These are phyloP conservation scores for Hydropotes inermis DNA, from an alignment of 2,113 vertebrate species.

Conservation along the genomic window DNA sequence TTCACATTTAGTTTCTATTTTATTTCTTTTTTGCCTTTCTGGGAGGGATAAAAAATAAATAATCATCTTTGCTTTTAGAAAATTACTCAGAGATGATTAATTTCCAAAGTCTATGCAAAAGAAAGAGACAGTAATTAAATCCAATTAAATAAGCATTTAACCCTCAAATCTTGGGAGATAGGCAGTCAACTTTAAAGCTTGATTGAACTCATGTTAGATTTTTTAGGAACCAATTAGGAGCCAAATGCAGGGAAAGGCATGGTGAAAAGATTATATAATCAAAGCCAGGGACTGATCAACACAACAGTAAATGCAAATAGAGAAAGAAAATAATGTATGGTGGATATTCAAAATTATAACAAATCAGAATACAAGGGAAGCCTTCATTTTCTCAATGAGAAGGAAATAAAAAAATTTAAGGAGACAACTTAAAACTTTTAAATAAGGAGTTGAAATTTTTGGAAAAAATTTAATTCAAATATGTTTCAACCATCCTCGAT, in stretches of 20 bases:
- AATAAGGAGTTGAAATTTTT: not conserved
- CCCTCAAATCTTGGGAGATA: not conserved
- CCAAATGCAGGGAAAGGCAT: not conserved
- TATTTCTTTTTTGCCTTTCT: slow-evolving; percentile 27
- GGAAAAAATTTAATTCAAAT: not conserved
- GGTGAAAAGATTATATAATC: not conserved
- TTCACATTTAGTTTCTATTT: slow-evolving; percentile 26
- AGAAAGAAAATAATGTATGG: not conserved
- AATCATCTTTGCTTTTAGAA: slow-evolving; percentile 35
- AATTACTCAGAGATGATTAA: slow-evolving; percentile 9
- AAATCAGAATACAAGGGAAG: not conserved
- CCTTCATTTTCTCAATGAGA: not conserved
- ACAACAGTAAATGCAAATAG: not conserved
- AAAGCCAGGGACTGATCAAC: not conserved
- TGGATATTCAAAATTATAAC: not conserved
- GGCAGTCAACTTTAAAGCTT: not conserved
- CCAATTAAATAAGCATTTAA: slow-evolving; percentile 18
- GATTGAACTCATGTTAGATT: not conserved
- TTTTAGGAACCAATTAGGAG: not conserved
- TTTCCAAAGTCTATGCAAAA: slow-evolving; percentile 4
- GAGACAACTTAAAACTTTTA: not conserved
- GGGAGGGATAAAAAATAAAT: not conserved
- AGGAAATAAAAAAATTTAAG: not conserved
- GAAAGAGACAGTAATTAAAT: not conserved
- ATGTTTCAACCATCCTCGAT: not conserved